phyloP scores from a whole-genome alignment of 2,888 invertebrate genomes.

The Nemotelus nigrinus region DNA sequence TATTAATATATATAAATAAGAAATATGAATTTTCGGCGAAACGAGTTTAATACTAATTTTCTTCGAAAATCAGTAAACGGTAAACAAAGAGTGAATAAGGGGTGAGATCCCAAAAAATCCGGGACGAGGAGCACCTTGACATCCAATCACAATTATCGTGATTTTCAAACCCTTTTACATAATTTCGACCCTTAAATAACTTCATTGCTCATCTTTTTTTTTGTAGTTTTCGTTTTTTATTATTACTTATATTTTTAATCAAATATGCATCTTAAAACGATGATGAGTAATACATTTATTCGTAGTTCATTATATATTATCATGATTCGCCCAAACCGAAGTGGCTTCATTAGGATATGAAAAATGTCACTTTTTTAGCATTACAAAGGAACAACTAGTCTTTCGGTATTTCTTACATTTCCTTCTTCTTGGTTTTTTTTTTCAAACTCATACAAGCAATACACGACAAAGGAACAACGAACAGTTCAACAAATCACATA shows the following conservation, averaged over 20 bases:
- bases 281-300: slow-evolving; percentile 38
- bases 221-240: neutral
- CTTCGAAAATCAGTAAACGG: no score
- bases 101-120: no score
- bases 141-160: no score
- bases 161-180: no score
- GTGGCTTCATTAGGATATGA: slow-evolving; percentile 29
- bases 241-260: slow-evolving; percentile 10
- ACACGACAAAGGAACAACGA: slow-evolving; percentile 12
- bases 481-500: neutral
- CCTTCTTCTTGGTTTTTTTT: neutral
- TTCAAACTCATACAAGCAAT: slow-evolving; percentile 13
- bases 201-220: no score
- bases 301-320: slow-evolving; percentile 18
- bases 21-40: no score
- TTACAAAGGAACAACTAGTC: slow-evolving; percentile 36
- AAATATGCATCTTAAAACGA: slow-evolving; percentile 41
- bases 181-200: no score
- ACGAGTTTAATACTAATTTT: no score
- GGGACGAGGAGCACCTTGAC: no score
- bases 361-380: slow-evolving; percentile 12
- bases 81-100: no score
- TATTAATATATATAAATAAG: no score
- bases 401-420: neutral
- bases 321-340: slow-evolving; percentile 11